Evolutionary conservation across 2,113 vertebrate species (phyloP).

Genomic region (Coracopsis vasa): DNA sequence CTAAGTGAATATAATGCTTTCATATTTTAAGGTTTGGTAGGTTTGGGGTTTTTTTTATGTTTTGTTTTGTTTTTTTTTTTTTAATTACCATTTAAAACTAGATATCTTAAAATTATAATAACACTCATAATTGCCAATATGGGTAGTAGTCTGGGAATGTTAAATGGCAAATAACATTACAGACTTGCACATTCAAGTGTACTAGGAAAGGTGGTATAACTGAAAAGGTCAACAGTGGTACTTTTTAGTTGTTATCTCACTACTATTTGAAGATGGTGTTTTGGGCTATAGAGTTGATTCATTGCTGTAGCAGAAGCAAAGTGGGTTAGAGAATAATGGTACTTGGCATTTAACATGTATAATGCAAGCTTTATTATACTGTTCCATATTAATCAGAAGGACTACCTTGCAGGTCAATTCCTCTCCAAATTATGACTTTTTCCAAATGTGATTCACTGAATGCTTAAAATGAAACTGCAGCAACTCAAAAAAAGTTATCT

Average conservation of each 20-base stretch:
- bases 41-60: no score
- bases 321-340: not conserved
- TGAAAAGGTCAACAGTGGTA: not conserved
- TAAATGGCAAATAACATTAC: not conserved
- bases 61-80: no score
- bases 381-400: not conserved
- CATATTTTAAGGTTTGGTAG: not conserved
- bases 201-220: not conserved
- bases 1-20: not conserved
- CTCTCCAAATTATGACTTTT: not conserved
- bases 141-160: not conserved
- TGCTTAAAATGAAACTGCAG: not conserved
- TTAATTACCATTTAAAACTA: not conserved
- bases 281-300: not conserved
- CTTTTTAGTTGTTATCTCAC: not conserved
- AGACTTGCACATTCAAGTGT: not conserved
- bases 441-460: not conserved
- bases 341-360: not conserved
- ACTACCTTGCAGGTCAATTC: not conserved
- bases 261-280: not conserved
- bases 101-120: not conserved
- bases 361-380: not conserved
- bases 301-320: not conserved
- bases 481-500: not conserved
- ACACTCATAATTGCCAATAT: not conserved